Evolutionary conservation across 1,140 invertebrate species (phyloP), one percentile per base, ranked within the genome.

Genomic region (Elysia chlorotica): DNA sequence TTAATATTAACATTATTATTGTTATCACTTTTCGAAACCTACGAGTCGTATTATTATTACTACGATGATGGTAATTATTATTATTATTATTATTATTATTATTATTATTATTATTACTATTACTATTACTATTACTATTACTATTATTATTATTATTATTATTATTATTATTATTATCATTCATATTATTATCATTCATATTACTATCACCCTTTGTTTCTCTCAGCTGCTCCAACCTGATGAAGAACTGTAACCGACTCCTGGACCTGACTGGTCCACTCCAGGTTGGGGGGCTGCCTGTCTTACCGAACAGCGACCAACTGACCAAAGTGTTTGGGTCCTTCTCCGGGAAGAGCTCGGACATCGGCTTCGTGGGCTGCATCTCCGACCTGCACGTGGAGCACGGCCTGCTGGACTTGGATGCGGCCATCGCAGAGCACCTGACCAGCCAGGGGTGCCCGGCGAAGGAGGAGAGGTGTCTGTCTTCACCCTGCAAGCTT

Each of bases 181-280:
- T n/a, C n/a, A n/a, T n/a, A n/a, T n/a, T n/a, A n/a, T n/a, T n/a
- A n/a, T n/a, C n/a, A n/a, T n/a, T n/a, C n/a, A n/a, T n/a, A n/a
- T n/a, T n/a, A n/a, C n/a, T n/a, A n/a, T n/a, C n/a, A n/a, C n/a
- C n/a, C n/a, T 71, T 66, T 54, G 25, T 75, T 53, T 38, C n/a
- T 61, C 37, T 5, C 67, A 82, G 79, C 56, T 78, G 78, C 70
- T 65, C 92, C 14, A 91, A 93, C 66, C 89, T 95, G 19, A 96
- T 95, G 0, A 95, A 97, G 86, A 94, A 93, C 5, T 99, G 98
- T 82, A 95, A 98, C 83, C 91, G 97, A 57, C 97, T 98, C 82
- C 86, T 99, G 28, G 98, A 99, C 86, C 87, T 99, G 2, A 98
- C 96, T 0, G 96, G 97, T 1, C 97, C 97, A 0, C 85, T 99